phyloP scores from a whole-genome alignment of 2,113 vertebrate species.

The Capreolus pygargus region DNA sequence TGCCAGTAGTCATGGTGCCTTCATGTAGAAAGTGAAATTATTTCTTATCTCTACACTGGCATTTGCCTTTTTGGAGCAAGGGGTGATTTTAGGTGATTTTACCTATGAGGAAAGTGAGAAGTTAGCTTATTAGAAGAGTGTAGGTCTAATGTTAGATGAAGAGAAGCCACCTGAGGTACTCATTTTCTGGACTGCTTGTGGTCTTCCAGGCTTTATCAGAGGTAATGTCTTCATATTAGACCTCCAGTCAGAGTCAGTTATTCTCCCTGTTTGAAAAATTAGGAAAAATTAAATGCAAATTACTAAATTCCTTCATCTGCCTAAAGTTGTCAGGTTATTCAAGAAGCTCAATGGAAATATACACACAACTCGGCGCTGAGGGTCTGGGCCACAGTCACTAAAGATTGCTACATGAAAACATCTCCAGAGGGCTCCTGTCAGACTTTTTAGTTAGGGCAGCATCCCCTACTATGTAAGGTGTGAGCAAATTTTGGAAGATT shows the following conservation, averaged over 20 bases:
- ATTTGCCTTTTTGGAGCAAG: background rate
- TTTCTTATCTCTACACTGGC: background rate
- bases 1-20: background rate
- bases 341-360: background rate
- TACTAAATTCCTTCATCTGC: conserved; percentile 7
- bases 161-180: background rate
- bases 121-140: conserved; percentile 25
- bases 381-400: background rate
- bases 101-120: background rate
- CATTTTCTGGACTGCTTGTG: conserved; percentile 12
- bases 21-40: background rate
- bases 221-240: background rate
- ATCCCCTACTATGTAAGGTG: background rate
- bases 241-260: background rate
- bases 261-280: conserved; percentile 36
- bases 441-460: background rate
- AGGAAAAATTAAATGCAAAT: conserved; percentile 13
- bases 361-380: background rate
- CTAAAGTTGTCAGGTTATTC: background rate
- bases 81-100: background rate
- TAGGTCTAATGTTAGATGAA: conserved; percentile 20
- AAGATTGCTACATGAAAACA: background rate
- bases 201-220: background rate
- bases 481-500: background rate
- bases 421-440: background rate